Conservation (phyloP, 2,888 invertebrate genomes). For the Lissocephala sabroskyi region DNA sequence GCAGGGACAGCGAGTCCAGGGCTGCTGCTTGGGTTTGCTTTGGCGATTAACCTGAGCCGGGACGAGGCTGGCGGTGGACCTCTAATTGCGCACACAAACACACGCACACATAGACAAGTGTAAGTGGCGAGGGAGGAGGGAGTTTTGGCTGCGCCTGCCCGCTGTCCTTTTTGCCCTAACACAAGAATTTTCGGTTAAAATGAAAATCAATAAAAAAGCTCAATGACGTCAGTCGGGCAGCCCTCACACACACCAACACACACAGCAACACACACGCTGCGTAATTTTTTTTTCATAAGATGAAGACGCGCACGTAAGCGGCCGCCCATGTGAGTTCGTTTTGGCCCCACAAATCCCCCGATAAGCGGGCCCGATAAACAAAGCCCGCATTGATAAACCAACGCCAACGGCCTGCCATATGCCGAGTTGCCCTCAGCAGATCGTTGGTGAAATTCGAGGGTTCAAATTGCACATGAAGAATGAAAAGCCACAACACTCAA, state of each 20-base stretch:
- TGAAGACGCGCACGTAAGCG: neutral
- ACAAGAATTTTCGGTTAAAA: constrained; percentile 37
- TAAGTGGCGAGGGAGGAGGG: neutral
- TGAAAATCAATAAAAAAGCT: constrained; percentile 69
- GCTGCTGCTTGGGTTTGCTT: too few species aligned
- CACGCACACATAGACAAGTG: constrained; percentile 11
- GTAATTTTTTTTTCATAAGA: too few species aligned
- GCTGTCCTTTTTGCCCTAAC: constrained; percentile 19
- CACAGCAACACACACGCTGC: constrained; percentile 1
- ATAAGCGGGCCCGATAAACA: constrained; percentile 1
- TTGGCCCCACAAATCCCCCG: constrained; percentile 23
- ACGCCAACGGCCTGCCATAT: neutral
- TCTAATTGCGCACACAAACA: constrained; percentile 10
- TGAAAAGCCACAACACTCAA: constrained; percentile 17
- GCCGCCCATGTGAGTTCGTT: constrained; percentile 9
- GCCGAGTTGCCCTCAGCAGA: neutral
- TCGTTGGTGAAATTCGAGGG: neutral
- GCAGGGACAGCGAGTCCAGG: too few species aligned
- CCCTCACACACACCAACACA: constrained; percentile 6
- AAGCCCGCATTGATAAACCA: neutral
- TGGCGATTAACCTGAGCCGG: too few species aligned
- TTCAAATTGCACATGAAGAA: neutral
- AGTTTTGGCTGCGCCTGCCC: constrained; percentile 8
- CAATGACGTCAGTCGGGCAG: constrained; percentile 64
- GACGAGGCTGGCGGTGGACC: too few species aligned